These are phyloP conservation scores for Antheraea assamensis DNA, from an alignment of 2,888 invertebrate genomes.

Conservation along the genomic window DNA sequence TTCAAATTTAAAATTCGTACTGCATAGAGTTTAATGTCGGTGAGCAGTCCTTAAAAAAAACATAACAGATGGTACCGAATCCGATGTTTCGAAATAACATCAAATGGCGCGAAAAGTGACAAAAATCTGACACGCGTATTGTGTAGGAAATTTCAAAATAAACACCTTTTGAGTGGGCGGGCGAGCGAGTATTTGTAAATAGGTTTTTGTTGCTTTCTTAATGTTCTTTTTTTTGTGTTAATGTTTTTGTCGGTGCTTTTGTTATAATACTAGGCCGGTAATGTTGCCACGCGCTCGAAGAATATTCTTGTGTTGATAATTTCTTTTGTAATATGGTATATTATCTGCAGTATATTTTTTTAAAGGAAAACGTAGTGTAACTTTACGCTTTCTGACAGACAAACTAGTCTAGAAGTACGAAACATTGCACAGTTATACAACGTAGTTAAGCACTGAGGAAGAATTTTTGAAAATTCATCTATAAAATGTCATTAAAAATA, in stretches of 20 bases:
- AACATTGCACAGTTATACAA: too few species aligned
- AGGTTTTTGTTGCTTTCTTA: conserved; percentile 72
- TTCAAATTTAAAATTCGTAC: conserved; percentile 5
- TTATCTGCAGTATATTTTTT: background rate
- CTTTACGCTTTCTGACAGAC: background rate
- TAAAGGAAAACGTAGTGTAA: background rate
- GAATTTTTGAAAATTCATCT: too few species aligned
- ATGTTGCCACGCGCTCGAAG: conserved; percentile 31
- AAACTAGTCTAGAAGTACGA: too few species aligned
- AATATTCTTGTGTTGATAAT: conserved; percentile 31
- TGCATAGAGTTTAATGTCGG: conserved; percentile 25
- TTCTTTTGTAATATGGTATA: conserved; percentile 37
- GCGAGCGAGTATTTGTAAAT: conserved; percentile 78
- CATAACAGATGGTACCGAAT: conserved; percentile 33
- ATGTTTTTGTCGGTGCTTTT: conserved; percentile 17
- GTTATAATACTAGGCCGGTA: conserved; percentile 3
- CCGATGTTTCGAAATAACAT: conserved; percentile 69
- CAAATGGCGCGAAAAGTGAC: conserved; percentile 78
- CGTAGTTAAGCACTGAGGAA: too few species aligned
- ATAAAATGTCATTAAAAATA: too few species aligned
- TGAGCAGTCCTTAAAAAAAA: conserved; percentile 34
- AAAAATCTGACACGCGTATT: conserved; percentile 66
- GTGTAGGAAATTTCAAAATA: conserved; percentile 77
- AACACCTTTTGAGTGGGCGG: conserved; percentile 82
- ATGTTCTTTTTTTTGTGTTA: conserved; percentile 51